Evolutionary conservation across 2,113 vertebrate genomes (phyloP).

Genomic region (Lasiurus borealis): DNA sequence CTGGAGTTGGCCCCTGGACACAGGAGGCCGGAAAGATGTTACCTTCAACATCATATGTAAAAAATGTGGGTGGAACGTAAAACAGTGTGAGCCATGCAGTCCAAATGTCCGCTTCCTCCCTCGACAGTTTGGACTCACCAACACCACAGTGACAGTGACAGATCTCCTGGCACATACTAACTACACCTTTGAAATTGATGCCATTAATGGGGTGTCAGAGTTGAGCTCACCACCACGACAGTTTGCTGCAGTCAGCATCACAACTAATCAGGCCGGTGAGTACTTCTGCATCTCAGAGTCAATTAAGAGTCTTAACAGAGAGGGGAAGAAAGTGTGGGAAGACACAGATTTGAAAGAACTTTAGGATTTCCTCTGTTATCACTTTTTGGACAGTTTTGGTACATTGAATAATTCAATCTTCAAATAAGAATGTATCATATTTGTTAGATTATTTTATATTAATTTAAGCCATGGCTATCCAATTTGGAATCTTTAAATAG

Average conservation of each 20-base stretch:
- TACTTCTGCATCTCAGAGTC: not conserved
- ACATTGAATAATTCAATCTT: not conserved
- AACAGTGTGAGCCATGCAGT: constrained; percentile 93
- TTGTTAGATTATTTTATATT: not conserved
- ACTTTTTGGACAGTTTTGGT: not conserved
- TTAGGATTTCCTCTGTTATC: not conserved
- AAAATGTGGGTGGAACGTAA: constrained; percentile 89
- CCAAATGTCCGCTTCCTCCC: constrained; percentile 94
- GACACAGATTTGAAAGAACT: not conserved
- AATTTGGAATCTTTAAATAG: not conserved
- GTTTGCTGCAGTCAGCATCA: constrained; percentile 96
- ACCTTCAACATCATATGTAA: constrained; percentile 97
- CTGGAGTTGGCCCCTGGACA: constrained; percentile 97
- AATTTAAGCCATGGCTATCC: not conserved
- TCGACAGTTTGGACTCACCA: constrained; percentile 91
- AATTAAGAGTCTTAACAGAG: not conserved
- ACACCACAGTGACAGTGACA: constrained; percentile 95
- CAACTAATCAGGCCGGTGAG: constrained; percentile 99
- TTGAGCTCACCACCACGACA: constrained; percentile 90
- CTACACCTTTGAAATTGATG: constrained; percentile 99
- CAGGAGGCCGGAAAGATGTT: constrained; percentile 94
- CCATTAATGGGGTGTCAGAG: constrained; percentile 94
- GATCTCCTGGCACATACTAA: constrained; percentile 98
- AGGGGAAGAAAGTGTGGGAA: too few species aligned
- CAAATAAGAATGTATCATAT: not conserved